Percentiles rank a stretch among this genome's conserved stretches.
Evolutionary conservation across 1,140 invertebrate species (phyloP).

Genomic region (Tribolium madens): DNA sequence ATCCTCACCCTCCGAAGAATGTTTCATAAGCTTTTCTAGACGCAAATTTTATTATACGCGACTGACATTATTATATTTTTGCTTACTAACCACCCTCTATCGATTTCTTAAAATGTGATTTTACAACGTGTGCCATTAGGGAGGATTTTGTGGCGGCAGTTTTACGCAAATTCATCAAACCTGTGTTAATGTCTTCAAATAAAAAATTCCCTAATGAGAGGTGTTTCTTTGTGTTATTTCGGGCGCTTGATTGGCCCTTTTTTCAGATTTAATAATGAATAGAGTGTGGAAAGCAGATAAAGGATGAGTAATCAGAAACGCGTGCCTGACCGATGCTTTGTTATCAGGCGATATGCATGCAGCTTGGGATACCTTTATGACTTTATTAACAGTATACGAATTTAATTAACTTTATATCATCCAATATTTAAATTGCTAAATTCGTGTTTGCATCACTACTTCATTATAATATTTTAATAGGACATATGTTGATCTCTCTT

Average conservation of each 20-base stretch:
- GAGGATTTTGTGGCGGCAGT: neutral
- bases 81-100: constrained; percentile 50
- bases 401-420: constrained; percentile 56
- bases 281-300: constrained; percentile 57
- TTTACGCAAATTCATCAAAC: neutral
- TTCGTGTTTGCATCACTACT: constrained; percentile 40
- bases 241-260: constrained; percentile 32
- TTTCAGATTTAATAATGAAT: constrained; percentile 46
- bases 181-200: neutral
- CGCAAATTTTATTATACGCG: constrained; percentile 57
- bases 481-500: constrained; percentile 49
- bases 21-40: constrained; percentile 51
- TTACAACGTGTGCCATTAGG: neutral
- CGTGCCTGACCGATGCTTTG: constrained; percentile 56
- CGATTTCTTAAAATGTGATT: constrained; percentile 40
- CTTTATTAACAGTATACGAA: constrained; percentile 55
- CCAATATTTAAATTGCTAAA: constrained; percentile 52
- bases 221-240: constrained; percentile 11
- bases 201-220: neutral
- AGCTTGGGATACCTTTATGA: constrained; percentile 54
- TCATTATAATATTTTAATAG: constrained; percentile 54
- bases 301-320: constrained; percentile 56
- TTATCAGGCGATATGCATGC: constrained; percentile 58
- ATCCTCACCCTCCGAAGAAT: constrained; percentile 54
- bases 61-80: constrained; percentile 58